phyloP scores from a whole-genome alignment of 2,113 vertebrate species.

The Crocuta crocuta region DNA sequence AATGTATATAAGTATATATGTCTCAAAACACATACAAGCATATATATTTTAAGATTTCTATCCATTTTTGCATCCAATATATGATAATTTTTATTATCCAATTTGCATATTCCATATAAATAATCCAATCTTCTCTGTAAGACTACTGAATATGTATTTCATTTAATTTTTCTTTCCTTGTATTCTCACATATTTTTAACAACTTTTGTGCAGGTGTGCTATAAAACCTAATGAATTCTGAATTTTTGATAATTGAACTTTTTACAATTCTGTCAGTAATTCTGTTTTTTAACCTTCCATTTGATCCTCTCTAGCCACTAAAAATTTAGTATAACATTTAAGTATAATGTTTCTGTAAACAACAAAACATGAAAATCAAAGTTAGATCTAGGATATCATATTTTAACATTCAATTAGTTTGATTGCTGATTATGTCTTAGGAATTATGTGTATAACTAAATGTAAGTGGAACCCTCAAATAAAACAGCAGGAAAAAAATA shows the following conservation, averaged over 20 bases:
- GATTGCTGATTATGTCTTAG: background rate
- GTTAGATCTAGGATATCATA: background rate
- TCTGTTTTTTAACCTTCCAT: background rate
- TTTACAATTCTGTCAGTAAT: background rate
- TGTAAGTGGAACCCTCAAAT: background rate
- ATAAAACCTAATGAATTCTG: background rate
- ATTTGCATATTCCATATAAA: background rate
- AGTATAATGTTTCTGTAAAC: background rate
- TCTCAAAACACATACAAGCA: background rate
- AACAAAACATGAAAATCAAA: slow-evolving; percentile 26
- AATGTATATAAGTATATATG: background rate
- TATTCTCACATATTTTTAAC: slow-evolving; percentile 14
- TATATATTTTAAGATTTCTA: slow-evolving; percentile 27
- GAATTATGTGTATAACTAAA: background rate
- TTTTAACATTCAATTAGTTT: background rate
- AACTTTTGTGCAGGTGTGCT: background rate
- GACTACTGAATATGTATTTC: slow-evolving; percentile 37
- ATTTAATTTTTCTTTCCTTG: slow-evolving; percentile 47
- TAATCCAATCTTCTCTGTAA: slow-evolving; percentile 3
- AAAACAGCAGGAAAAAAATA: background rate
- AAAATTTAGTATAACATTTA: background rate
- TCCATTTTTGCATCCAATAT: background rate
- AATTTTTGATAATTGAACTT: slow-evolving; percentile 1
- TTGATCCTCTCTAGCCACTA: background rate
- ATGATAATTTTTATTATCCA: slow-evolving; percentile 29